These are phyloP conservation scores for Onychorhynchus coronatus DNA, from an alignment of 2,113 vertebrate species.

Conservation along the genomic window DNA sequence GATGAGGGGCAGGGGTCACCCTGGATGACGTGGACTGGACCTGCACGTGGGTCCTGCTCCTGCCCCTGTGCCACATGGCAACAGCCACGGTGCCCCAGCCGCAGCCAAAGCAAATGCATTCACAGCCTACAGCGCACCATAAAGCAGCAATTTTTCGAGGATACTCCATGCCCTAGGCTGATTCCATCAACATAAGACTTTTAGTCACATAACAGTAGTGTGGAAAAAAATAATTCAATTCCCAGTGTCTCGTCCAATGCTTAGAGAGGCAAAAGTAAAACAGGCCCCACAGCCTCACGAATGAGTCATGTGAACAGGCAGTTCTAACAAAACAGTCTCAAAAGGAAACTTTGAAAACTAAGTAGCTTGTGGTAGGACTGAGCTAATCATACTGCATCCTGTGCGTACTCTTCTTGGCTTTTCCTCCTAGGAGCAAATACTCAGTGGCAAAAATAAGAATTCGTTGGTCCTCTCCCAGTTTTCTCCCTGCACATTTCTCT, in stretches of 20 bases:
- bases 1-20: too few relatives aligned
- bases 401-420: neutral
- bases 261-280: neutral
- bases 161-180: neutral
- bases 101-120: neutral
- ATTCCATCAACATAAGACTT: neutral
- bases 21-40: neutral
- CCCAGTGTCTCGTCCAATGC: neutral
- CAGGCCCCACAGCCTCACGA: neutral
- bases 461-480: neutral
- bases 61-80: rapidly evolving
- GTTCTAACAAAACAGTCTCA: neutral
- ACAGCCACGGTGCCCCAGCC: rapidly evolving
- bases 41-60: rapidly evolving
- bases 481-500: neutral
- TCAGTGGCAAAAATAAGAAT: neutral
- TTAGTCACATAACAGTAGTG: neutral
- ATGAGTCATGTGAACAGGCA: neutral
- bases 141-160: neutral
- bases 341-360: conserved; percentile 9
- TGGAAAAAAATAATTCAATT: neutral
- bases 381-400: neutral
- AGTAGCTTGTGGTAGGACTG: neutral
- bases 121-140: neutral
- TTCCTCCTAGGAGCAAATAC: neutral